phyloP scores from a whole-genome alignment of 1,140 invertebrate species.

The Drosophila neocordata region DNA sequence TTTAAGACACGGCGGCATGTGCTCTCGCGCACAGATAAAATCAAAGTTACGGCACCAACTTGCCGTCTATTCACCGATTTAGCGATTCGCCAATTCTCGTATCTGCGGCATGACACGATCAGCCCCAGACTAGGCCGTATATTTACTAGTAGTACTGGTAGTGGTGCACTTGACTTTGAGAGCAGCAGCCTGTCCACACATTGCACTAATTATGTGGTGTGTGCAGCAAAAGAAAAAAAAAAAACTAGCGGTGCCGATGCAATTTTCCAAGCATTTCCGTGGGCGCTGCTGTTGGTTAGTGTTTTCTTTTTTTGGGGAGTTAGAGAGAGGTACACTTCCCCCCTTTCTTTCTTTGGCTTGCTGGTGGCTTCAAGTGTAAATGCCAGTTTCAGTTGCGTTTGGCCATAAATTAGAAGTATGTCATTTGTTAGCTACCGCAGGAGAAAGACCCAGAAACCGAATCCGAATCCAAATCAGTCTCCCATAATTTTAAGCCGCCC shows the following conservation, averaged over 20 bases:
- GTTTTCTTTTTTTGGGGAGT: slow-evolving; percentile 25
- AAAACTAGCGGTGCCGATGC: slow-evolving; percentile 61
- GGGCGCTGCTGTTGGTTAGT: slow-evolving; percentile 40
- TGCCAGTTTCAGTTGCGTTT: slow-evolving; percentile 29
- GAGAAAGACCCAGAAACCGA: slow-evolving; percentile 38
- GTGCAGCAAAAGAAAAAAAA: slow-evolving; percentile 13
- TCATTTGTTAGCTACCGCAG: slow-evolving; percentile 71
- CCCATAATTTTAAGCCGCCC: slow-evolving; percentile 24
- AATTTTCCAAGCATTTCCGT: slow-evolving; percentile 67
- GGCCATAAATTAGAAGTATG: slow-evolving; percentile 80
- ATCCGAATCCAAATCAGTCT: slow-evolving; percentile 58
- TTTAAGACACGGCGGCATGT: slow-evolving; percentile 4
- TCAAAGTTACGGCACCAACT: slow-evolving; percentile 17
- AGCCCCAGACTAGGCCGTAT: slow-evolving; percentile 8
- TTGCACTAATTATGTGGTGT: slow-evolving; percentile 73
- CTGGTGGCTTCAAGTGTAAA: slow-evolving; percentile 37
- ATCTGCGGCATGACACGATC: slow-evolving; percentile 21
- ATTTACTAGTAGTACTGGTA: neutral
- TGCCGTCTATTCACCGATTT: slow-evolving; percentile 29
- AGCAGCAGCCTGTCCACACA: slow-evolving; percentile 67
- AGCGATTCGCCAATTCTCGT: slow-evolving; percentile 10
- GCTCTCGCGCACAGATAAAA: slow-evolving; percentile 10
- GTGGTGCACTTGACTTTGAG: slow-evolving; percentile 42
- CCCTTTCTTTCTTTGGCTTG: slow-evolving; percentile 24
- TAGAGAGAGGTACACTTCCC: slow-evolving; percentile 1